These are phyloP conservation scores for Xenops minutus DNA, from an alignment of 2,797 vertebrate genomes.

Conservation along the genomic window DNA sequence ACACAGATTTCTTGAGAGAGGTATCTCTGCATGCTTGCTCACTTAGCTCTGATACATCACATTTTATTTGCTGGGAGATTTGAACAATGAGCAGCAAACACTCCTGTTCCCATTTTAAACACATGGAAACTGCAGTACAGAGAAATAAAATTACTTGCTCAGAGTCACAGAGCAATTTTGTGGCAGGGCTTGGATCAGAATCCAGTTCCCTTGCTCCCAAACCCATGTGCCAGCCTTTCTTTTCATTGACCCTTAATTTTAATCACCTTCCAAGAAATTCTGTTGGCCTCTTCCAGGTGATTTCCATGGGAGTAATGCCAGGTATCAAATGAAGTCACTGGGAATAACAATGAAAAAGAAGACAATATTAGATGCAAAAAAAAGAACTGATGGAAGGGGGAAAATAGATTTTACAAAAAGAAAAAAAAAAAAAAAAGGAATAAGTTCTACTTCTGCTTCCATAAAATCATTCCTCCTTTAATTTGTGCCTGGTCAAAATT, in stretches of 20 bases:
- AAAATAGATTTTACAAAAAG: conserved; percentile 8
- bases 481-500: conserved; percentile 57
- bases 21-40: background rate
- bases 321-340: background rate
- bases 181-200: background rate
- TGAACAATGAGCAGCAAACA: background rate
- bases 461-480: conserved; percentile 38
- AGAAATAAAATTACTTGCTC: background rate
- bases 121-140: background rate
- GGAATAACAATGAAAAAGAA: background rate
- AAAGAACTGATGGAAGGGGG: background rate
- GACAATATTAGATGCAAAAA: background rate
- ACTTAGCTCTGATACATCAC: background rate
- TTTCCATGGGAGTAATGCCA: background rate
- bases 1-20: background rate
- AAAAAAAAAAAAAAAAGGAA: background rate
- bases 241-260: background rate
- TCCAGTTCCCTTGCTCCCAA: background rate
- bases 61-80: conserved; percentile 29
- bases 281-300: background rate
- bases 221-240: background rate
- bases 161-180: conserved; percentile 28
- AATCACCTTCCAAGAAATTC: background rate
- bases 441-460: background rate
- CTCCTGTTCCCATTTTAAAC: conserved; percentile 1